Percentiles rank a stretch among this genome's conserved stretches.
Conservation (phyloP, 2,888 invertebrate genomes). For the Brassicogethes aeneus region DNA sequence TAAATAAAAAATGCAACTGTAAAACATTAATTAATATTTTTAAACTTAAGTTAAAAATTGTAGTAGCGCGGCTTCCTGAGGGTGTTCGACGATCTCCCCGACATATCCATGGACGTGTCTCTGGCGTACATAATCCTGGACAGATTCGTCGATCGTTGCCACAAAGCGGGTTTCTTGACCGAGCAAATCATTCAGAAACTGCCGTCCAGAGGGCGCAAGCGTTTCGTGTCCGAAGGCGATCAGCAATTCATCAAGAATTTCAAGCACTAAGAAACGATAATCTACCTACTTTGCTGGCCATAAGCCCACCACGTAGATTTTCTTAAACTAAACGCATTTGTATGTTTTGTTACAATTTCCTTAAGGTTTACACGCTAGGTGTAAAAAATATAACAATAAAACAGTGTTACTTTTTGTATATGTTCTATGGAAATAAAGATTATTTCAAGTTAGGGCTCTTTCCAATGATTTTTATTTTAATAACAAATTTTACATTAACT, state of each 20-base stretch:
- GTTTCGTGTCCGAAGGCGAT: constrained; percentile 92
- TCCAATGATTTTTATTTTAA: too few relatives aligned
- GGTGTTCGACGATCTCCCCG: constrained; percentile 80
- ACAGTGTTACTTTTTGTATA: constrained; percentile 35
- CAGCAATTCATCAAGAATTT: constrained; percentile 68
- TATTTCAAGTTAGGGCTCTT: constrained; percentile 37
- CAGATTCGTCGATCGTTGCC: constrained; percentile 64
- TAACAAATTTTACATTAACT: too few relatives aligned
- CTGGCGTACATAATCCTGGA: constrained; percentile 82
- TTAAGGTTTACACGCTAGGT: background rate
- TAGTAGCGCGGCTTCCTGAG: constrained; percentile 84
- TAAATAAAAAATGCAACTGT: too few relatives aligned
- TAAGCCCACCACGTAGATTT: too few relatives aligned
- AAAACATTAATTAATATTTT: too few relatives aligned
- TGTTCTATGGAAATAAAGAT: constrained; percentile 38
- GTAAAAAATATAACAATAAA: constrained; percentile 8
- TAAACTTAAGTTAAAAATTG: too few relatives aligned
- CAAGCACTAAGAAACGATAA: constrained; percentile 4
- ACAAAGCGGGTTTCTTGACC: constrained; percentile 61
- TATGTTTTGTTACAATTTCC: background rate
- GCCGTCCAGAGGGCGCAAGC: constrained; percentile 79
- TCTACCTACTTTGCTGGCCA: too few relatives aligned
- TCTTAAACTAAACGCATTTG: too few relatives aligned
- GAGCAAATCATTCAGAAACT: constrained; percentile 66
- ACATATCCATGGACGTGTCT: constrained; percentile 88